These are phyloP conservation scores for Drosophila ogumai DNA, from an alignment of 1,140 invertebrate genomes.

Conservation along the genomic window DNA sequence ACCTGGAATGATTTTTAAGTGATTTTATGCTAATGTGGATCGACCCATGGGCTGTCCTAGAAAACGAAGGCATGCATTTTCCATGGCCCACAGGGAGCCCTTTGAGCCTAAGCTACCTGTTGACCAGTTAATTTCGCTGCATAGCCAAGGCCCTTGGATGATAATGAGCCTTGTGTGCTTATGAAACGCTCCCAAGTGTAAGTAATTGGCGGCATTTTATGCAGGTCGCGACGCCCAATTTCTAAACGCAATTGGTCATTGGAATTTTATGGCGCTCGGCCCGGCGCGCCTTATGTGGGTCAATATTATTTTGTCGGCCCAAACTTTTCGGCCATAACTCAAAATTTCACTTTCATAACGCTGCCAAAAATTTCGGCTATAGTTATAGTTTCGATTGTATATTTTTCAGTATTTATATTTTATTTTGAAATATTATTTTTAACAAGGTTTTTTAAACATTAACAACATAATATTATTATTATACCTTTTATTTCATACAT, in stretches of 20 bases:
- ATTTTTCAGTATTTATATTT: constrained; percentile 68
- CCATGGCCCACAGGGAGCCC: constrained; percentile 5
- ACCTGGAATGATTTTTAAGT: constrained; percentile 3
- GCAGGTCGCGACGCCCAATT: constrained; percentile 65
- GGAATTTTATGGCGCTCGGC: constrained; percentile 60
- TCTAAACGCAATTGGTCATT: constrained; percentile 77
- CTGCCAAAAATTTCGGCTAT: constrained; percentile 12
- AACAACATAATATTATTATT: constrained; percentile 83
- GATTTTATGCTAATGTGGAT: constrained; percentile 3
- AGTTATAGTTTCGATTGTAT: constrained; percentile 31
- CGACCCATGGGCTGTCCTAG: background rate
- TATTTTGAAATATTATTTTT: constrained; percentile 83
- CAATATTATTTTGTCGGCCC: constrained; percentile 45
- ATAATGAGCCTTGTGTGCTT: constrained; percentile 51
- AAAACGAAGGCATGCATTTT: constrained; percentile 19
- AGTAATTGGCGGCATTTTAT: constrained; percentile 65
- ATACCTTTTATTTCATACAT: constrained; percentile 76
- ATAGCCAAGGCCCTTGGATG: constrained; percentile 33
- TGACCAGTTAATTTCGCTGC: background rate
- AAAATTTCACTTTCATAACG: constrained; percentile 76
- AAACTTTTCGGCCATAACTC: constrained; percentile 49
- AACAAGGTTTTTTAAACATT: constrained; percentile 83
- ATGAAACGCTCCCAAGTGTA: constrained; percentile 57
- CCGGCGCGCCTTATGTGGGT: constrained; percentile 52
- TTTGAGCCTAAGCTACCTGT: background rate